Base-by-base conservation (phyloP, 1,140 invertebrate genomes). In the Bombus superbus region DNA sequence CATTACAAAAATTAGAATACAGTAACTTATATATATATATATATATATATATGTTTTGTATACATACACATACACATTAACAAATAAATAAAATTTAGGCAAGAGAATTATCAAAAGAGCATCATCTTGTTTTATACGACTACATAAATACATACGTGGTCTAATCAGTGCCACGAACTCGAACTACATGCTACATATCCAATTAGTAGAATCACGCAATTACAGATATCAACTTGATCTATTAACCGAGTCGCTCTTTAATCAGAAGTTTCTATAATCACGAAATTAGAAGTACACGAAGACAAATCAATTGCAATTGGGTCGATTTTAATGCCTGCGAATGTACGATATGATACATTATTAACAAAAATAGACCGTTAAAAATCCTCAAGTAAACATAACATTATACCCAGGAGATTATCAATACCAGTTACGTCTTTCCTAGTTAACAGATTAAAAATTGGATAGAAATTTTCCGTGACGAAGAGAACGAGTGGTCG, bases 11-110 rank as follows among this genome's bases (percentile, higher is more conserved):
- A 53, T 53, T 22, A 53, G 3, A 9, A 62, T 11, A 4, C 28
- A n/a, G 3, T 1, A 28, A 3, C 3, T 28, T 25, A 10, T 28
- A 0, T 11, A 10, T 10, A 28, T 3, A 28, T 1, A 10, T 28
- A 25, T 10, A 3, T n/a, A n/a, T n/a, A n/a, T n/a, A n/a, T n/a
- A n/a, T n/a, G n/a, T n/a, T n/a, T n/a, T n/a, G 8, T 3, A 6
- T 13, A 53, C 15, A 3, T 28, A 25, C 9, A 59, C 1, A 59
- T 10, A 28, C 13, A 15, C 1, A 32, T 66, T 15, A 15, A 66
- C n/a, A n/a, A 18, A 66, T 32, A 15, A 32, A 32, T 66, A 66
- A 66, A 66, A 66, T 66, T 66, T 62, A 62, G 28, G 28, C 3
- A 62, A 0, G 0, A n/a, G 11, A 62, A 62, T n/a, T 35, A 2